These are phyloP conservation scores for Rafetus swinhoei DNA, from an alignment of 2,113 vertebrate species.

Conservation along the genomic window DNA sequence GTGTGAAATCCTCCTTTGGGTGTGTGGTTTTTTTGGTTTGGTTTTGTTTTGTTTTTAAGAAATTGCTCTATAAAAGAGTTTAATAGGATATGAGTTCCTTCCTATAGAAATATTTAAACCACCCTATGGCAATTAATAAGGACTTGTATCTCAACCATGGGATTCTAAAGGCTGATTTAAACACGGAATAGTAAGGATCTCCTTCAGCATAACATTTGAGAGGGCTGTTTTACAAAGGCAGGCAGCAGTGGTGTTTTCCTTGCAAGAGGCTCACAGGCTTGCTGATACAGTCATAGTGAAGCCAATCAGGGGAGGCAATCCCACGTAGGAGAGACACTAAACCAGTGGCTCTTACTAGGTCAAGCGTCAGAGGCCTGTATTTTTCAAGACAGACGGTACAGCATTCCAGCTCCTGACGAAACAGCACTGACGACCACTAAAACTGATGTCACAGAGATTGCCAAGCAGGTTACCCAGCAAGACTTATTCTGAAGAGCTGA, in stretches of 20 bases:
- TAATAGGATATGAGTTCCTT: neutral
- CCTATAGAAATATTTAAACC: neutral
- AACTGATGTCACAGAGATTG: neutral
- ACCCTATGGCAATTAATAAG: neutral
- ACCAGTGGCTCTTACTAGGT: neutral
- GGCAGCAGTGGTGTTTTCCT: neutral
- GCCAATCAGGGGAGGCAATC: neutral
- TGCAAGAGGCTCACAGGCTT: neutral
- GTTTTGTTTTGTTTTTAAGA: too few relatives aligned
- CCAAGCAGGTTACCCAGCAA: neutral
- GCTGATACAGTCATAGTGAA: neutral
- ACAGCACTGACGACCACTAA: neutral
- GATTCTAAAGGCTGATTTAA: neutral
- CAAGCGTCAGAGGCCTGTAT: neutral
- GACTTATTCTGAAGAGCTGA: neutral
- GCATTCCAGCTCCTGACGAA: neutral
- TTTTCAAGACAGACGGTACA: neutral
- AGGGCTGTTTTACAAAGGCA: neutral
- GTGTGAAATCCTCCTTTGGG: neutral
- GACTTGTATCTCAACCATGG: neutral
- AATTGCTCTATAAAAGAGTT: neutral
- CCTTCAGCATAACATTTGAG: neutral
- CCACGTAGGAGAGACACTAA: neutral
- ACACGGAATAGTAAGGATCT: neutral
- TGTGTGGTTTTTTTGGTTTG: too few relatives aligned